phyloP scores from a whole-genome alignment of 2,888 invertebrate species.

The Cephus spinipes region DNA sequence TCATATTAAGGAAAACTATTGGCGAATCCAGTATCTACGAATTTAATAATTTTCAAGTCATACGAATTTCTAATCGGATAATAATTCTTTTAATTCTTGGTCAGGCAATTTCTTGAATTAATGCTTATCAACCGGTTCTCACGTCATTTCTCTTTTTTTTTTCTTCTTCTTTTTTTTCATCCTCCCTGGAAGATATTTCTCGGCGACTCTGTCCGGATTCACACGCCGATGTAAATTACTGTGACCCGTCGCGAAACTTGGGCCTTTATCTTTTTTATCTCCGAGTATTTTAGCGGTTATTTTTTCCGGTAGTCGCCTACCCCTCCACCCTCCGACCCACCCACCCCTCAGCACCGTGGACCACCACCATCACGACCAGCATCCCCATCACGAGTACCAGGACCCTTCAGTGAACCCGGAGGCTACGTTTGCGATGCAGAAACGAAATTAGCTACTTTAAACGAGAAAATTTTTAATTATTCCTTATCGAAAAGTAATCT shows the following conservation, averaged over 20 bases:
- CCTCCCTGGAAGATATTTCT: slow-evolving; percentile 22
- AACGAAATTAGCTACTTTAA: slow-evolving; percentile 64
- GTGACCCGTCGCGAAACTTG: slow-evolving; percentile 50
- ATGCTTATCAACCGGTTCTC: slow-evolving; percentile 59
- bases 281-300: slow-evolving; percentile 64
- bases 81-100: background rate
- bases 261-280: slow-evolving; percentile 66
- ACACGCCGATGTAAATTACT: slow-evolving; percentile 65
- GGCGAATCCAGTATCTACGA: background rate
- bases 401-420: background rate
- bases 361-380: slow-evolving; percentile 9
- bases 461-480: slow-evolving; percentile 68
- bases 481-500: slow-evolving; percentile 68
- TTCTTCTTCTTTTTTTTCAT: slow-evolving; percentile 31
- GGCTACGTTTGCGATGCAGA: slow-evolving; percentile 36
- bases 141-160: slow-evolving; percentile 53
- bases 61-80: background rate
- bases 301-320: slow-evolving; percentile 53
- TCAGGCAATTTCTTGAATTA: slow-evolving; percentile 61
- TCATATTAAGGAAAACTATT: slow-evolving; percentile 56
- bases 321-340: slow-evolving; percentile 19
- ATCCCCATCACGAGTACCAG: slow-evolving; percentile 17
- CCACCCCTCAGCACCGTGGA: background rate
- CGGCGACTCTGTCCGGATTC: slow-evolving; percentile 60
- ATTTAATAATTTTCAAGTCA: background rate